Base-by-base conservation (phyloP, 2,888 invertebrate species). In the Trachelus tabidus region DNA sequence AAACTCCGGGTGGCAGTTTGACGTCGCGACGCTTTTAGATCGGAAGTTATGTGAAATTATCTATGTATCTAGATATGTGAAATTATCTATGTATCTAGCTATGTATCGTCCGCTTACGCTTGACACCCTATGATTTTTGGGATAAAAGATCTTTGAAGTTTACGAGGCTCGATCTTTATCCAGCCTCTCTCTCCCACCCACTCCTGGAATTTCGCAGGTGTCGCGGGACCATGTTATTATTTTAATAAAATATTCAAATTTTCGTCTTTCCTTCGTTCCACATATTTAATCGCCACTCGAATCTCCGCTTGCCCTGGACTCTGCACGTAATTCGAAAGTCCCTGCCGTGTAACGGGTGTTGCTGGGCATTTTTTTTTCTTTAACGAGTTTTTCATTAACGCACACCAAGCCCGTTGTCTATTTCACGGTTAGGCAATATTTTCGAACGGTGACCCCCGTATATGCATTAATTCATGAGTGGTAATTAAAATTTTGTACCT, bases 391-490 rank as follows among this genome's bases (percentile, higher is more conserved):
- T 56, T 56, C 23, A 56, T 56, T 23, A 23, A 56, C 56, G 2
- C 23, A 23, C 23, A 56, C 23, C 23, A 15, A 6, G 9, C 2
- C 9, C 23, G 23, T 23, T 30, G 12, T 34, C 30, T 6, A 23
- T 35, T n/a, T 23, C 73, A 56, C 68, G 69, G 74, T 75, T 76
- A 56, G 23, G 68, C 68, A 30, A 71, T 71, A 78, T 75, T 82
- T 85, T 75, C 80, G 81, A 81, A 81, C 68, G 73, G 31, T 79
- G 75, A 76, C 68, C 77, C 68, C 77, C 73, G 80, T 84, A 82
- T 85, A 85, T 85, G 79, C 81, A 85, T 83, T 81, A 83, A 84
- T 84, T 84, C 82, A 82, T 77, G 79, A 78, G 75, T 69, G 77
- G 77, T 82, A 82, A 85, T 85, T 85, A 85, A 85, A 75, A 77